These are phyloP conservation scores for Deroptyus accipitrinus DNA, from an alignment of 2,113 vertebrate species.

Conservation along the genomic window DNA sequence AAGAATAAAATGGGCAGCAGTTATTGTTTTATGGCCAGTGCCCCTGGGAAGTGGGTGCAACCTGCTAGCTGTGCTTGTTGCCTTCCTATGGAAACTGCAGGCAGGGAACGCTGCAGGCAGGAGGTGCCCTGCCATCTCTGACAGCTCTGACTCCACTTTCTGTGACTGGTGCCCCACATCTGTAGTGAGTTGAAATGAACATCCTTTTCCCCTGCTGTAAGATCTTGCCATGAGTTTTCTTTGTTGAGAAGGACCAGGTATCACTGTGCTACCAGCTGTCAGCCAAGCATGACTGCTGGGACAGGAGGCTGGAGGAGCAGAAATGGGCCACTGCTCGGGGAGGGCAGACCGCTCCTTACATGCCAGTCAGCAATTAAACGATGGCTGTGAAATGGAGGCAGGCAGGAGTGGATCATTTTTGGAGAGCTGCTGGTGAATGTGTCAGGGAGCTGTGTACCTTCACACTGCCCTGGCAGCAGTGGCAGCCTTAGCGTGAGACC, in stretches of 20 bases:
- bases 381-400: background rate
- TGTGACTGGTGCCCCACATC: background rate
- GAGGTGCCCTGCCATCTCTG: rapidly evolving
- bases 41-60: background rate
- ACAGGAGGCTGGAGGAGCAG: background rate
- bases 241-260: background rate
- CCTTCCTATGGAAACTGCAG: background rate
- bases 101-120: background rate
- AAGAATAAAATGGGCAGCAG: background rate
- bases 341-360: background rate
- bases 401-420: constrained; percentile 8
- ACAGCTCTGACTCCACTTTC: background rate
- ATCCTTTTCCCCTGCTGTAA: background rate
- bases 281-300: background rate
- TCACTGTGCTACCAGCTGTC: background rate
- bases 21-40: background rate
- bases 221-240: background rate
- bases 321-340: rapidly evolving
- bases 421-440: constrained; percentile 57
- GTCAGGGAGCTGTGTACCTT: constrained; percentile 35
- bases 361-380: background rate
- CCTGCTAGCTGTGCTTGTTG: background rate
- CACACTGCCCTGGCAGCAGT: background rate
- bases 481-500: background rate
- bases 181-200: background rate